Base-by-base conservation (phyloP, 2,797 vertebrate species). In the Tympanoctomys barrerae region DNA sequence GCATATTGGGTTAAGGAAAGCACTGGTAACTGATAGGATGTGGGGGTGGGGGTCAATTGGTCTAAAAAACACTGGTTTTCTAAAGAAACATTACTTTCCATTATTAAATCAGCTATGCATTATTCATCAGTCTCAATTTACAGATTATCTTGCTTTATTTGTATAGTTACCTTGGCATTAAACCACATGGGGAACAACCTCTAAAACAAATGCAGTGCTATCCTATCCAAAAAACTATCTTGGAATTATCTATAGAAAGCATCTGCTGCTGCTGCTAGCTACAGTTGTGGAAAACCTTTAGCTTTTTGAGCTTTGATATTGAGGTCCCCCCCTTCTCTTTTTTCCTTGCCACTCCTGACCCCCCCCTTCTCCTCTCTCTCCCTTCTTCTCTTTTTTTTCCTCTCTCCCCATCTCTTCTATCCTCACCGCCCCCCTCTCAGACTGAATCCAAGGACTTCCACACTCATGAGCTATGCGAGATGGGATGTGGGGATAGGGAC, bases 101-200 rank as follows among this genome's bases (percentile, higher is more conserved):
- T 94, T 95, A 89, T 95, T 82, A 81, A 18, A 81, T 61, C 96
- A 92, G 52, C 39, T 54, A 91, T 89, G n/a, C 21, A 70, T 49
- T 91, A 97, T 94, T 96, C 59, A 87, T 89, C 79, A 78, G 33
- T 91, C 92, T 97, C 93, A 81, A 24, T 62, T 96, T 89, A 92
- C 46, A 86, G 68, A 83, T 68, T 84, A 85, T 68, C 79, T 85
- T 70, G 39, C 33, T 96, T 88, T 81, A 77, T 96, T 80, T 78
- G 49, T 92, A 39, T 9, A 71, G 83, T 75, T 64, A 36, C 33
- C 73, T 87, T 89, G 83, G 59, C 46, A 86, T 26, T 57, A 28
- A 57, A 79, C n/a, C 68, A 26, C 81, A 89, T 66, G 28, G 16
- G 1, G 36, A 89, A 70, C 1, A 73, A n/a, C 24, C 71, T 87